Evolutionary conservation across 2,888 invertebrate species (phyloP).

Genomic region (Phyto melanocephala): DNA sequence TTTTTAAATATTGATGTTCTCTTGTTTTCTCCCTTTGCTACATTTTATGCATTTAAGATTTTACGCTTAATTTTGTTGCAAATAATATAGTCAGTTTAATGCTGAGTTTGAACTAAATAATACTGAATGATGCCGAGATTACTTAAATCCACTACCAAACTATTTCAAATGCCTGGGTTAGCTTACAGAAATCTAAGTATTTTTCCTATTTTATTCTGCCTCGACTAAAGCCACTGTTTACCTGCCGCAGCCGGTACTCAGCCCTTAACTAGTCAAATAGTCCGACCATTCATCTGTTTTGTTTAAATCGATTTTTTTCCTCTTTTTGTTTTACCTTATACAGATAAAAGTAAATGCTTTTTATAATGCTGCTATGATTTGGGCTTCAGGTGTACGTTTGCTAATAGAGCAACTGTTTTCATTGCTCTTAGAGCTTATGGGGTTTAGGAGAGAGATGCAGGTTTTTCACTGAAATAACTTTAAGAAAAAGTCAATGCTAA

Average conservation of each 20-base stretch:
- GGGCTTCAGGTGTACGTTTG: background rate
- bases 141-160: background rate
- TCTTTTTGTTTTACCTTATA: background rate
- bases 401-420: background rate
- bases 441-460: background rate
- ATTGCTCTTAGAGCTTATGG: background rate
- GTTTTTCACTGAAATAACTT: slow-evolving; percentile 30
- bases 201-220: background rate
- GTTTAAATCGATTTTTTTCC: background rate
- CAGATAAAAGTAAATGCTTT: slow-evolving; percentile 9
- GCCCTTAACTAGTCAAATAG: background rate
- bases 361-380: background rate
- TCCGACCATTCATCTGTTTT: background rate
- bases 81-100: background rate
- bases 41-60: background rate
- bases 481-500: background rate
- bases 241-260: background rate
- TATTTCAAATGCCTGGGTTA: background rate
- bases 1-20: background rate
- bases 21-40: background rate
- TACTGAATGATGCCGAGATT: slow-evolving; percentile 4
- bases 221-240: background rate
- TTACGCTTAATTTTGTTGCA: background rate
- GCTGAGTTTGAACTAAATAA: background rate
- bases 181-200: no score